Percentiles rank a stretch among this genome's conserved stretches.
Conservation (phyloP, 2,888 invertebrate species). For the Argynnis bischoffii region DNA sequence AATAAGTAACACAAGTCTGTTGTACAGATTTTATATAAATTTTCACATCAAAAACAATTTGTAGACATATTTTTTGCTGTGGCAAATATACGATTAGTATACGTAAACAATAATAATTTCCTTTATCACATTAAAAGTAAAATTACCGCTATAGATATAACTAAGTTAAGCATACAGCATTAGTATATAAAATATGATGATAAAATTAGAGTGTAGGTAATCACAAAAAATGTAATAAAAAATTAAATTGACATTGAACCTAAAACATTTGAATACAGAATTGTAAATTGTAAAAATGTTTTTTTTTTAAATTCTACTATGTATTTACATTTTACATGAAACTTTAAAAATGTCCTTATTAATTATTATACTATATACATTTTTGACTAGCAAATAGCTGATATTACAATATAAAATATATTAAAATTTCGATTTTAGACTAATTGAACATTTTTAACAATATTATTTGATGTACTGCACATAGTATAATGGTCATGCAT, state of each 20-base stretch:
- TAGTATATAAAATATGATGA: neutral
- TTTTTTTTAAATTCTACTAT: too few species aligned
- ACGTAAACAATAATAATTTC: slow-evolving; percentile 32
- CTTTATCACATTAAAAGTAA: slow-evolving; percentile 33
- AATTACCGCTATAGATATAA: slow-evolving; percentile 12
- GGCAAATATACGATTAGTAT: slow-evolving; percentile 28
- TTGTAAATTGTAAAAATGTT: neutral
- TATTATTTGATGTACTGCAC: too few species aligned
- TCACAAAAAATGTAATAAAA: neutral
- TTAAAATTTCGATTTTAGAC: slow-evolving; percentile 14
- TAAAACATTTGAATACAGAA: too few species aligned
- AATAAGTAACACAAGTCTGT: slow-evolving; percentile 40
- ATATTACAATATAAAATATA: slow-evolving; percentile 2
- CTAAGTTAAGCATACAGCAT: neutral
- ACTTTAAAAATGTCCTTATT: neutral
- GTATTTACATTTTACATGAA: neutral
- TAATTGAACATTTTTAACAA: slow-evolving; percentile 2
- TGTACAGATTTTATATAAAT: slow-evolving; percentile 41
- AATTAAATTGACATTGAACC: neutral
- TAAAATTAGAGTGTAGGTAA: slow-evolving; percentile 1
- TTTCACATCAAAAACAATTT: slow-evolving; percentile 10
- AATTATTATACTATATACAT: slow-evolving; percentile 5
- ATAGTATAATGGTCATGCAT: slow-evolving; percentile 1
- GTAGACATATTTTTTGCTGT: slow-evolving; percentile 13
- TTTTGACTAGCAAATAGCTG: slow-evolving; percentile 58